Evolutionary conservation across 2,797 vertebrate species (phyloP).

Genomic region (Xenentodon cancila): DNA sequence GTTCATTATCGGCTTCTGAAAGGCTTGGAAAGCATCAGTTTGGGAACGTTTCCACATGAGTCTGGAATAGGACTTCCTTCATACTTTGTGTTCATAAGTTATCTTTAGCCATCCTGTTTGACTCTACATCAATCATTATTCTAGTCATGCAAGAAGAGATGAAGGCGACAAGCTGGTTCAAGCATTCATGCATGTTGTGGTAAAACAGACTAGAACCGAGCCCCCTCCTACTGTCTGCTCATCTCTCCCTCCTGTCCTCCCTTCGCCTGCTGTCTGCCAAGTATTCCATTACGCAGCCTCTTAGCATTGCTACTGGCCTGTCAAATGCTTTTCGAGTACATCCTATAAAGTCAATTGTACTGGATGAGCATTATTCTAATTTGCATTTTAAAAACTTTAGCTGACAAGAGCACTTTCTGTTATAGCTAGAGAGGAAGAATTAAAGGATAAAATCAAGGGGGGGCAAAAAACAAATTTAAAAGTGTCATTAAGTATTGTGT

Average conservation of each 20-base stretch:
- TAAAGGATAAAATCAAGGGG: background rate
- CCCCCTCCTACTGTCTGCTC: background rate
- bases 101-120: constrained; percentile 52
- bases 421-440: background rate
- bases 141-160: constrained; percentile 18
- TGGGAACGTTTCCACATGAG: constrained; percentile 47
- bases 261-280: constrained; percentile 44
- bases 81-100: constrained; percentile 67
- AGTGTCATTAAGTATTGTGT: too few relatives aligned
- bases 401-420: constrained; percentile 16
- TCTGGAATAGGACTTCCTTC: constrained; percentile 59
- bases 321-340: constrained; percentile 65
- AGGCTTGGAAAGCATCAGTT: constrained; percentile 24
- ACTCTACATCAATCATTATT: constrained; percentile 42
- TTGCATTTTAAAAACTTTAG: constrained; percentile 25
- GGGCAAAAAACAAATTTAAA: background rate
- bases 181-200: constrained; percentile 28
- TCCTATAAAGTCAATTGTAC: constrained; percentile 51
- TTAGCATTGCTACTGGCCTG: constrained; percentile 46
- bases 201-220: constrained; percentile 48
- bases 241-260: constrained; percentile 18
- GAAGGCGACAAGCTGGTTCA: constrained; percentile 11
- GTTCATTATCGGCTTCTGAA: constrained; percentile 54
- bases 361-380: constrained; percentile 31
- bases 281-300: constrained; percentile 64